Evolutionary conservation across 2,888 invertebrate genomes (phyloP).

Genomic region (Calameuta pallipes): DNA sequence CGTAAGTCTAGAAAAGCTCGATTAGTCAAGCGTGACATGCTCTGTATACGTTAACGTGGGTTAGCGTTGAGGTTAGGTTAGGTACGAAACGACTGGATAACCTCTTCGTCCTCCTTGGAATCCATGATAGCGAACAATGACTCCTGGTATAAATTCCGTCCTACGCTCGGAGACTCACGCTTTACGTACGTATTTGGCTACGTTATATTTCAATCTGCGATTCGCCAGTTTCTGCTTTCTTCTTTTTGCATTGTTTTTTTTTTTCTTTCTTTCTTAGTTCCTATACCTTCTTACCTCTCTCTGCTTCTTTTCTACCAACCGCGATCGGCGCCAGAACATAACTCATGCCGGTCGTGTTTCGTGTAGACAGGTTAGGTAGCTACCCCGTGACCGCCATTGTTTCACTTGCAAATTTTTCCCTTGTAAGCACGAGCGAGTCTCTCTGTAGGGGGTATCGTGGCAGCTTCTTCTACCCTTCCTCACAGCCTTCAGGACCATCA

Average conservation of each 20-base stretch:
- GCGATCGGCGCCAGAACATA: slow-evolving; percentile 60
- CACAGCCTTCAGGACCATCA: background rate
- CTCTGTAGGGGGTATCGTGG: slow-evolving; percentile 53
- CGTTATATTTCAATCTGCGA: slow-evolving; percentile 61
- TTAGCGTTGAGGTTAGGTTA: background rate
- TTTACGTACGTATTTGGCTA: slow-evolving; percentile 49
- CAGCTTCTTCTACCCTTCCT: slow-evolving; percentile 13
- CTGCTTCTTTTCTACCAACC: slow-evolving; percentile 29
- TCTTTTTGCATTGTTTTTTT: background rate
- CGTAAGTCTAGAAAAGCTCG: background rate
- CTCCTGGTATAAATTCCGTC: slow-evolving; percentile 31
- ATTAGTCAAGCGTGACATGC: background rate
- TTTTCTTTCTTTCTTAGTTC: slow-evolving; percentile 21
- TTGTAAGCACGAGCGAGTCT: slow-evolving; percentile 47
- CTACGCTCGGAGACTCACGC: slow-evolving; percentile 26
- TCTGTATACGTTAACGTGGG: background rate
- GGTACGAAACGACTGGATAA: background rate
- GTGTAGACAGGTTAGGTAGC: slow-evolving; percentile 35
- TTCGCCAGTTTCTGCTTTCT: slow-evolving; percentile 21
- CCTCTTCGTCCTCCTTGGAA: background rate
- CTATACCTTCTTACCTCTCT: slow-evolving; percentile 14
- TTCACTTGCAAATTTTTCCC: slow-evolving; percentile 63
- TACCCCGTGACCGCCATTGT: slow-evolving; percentile 53
- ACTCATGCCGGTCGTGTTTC: slow-evolving; percentile 60
- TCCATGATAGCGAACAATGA: slow-evolving; percentile 16